phyloP scores from a whole-genome alignment of 1,140 invertebrate species.

The Bradysia coprophila region DNA sequence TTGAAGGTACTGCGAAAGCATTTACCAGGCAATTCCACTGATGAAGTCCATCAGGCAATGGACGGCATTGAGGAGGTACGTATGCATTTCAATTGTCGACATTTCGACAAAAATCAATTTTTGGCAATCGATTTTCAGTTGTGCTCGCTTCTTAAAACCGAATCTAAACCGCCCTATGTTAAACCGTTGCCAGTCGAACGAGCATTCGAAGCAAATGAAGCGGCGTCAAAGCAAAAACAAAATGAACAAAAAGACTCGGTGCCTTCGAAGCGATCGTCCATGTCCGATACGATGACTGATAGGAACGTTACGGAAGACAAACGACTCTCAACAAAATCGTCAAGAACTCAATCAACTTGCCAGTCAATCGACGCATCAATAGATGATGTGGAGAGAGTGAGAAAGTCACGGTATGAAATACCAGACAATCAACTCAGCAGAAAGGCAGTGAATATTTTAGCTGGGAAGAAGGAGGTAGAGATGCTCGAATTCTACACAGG shows the following conservation, averaged over 20 bases:
- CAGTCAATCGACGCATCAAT: too few species aligned
- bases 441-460: conserved; percentile 13
- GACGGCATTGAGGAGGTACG: conserved; percentile 24
- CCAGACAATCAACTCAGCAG: conserved; percentile 18
- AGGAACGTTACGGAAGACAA: too few species aligned
- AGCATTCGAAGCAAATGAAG: conserved; percentile 20
- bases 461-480: conserved; percentile 15
- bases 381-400: too few species aligned
- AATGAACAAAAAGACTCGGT: too few species aligned
- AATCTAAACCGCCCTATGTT: conserved; percentile 15
- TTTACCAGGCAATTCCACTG: conserved; percentile 9
- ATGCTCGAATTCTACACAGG: conserved; percentile 3
- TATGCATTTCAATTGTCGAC: background rate
- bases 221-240: background rate
- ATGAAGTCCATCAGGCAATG: conserved; percentile 19
- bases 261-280: too few species aligned
- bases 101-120: background rate
- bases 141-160: conserved; percentile 17
- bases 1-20: conserved; percentile 16
- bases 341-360: too few species aligned
- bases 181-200: conserved; percentile 15
- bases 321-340: too few species aligned
- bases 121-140: conserved; percentile 5
- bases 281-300: too few species aligned
- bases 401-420: conserved; percentile 9